Percentiles rank a stretch among this genome's conserved stretches.
These are phyloP conservation scores for Potamilus streckersoni DNA, from an alignment of 1,140 invertebrate species.

Conservation along the genomic window DNA sequence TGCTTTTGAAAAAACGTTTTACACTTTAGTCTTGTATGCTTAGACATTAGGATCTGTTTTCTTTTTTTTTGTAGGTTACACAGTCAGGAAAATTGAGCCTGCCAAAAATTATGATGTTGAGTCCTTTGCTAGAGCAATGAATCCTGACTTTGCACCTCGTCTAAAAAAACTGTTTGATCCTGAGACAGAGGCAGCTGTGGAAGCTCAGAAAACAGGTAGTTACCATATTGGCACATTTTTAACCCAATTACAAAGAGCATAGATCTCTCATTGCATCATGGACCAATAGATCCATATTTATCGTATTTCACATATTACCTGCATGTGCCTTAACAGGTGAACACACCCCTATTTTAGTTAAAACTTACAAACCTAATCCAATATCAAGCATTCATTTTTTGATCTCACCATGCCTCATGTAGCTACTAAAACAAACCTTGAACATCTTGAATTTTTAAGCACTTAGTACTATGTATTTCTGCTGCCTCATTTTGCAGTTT, in stretches of 20 bases:
- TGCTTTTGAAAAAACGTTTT: too few relatives aligned
- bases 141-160: conserved; percentile 66
- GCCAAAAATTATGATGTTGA: conserved; percentile 68
- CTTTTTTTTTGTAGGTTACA: conserved; percentile 55
- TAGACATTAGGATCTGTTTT: too few relatives aligned
- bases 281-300: background rate
- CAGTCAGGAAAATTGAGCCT: conserved; percentile 61
- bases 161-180: conserved; percentile 66
- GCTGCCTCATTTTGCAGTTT: background rate
- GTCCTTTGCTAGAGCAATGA: conserved; percentile 67
- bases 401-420: too few relatives aligned
- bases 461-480: too few relatives aligned
- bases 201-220: conserved; percentile 64
- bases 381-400: too few relatives aligned
- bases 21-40: too few relatives aligned
- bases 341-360: background rate
- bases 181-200: conserved; percentile 65
- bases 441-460: too few relatives aligned
- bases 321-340: background rate
- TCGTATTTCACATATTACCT: background rate
- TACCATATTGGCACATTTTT: background rate
- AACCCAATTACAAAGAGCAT: background rate
- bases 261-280: background rate
- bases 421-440: too few relatives aligned
- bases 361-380: background rate